These are phyloP conservation scores for Drosophila ficusphila DNA, from an alignment of 1,140 invertebrate species.

Conservation along the genomic window DNA sequence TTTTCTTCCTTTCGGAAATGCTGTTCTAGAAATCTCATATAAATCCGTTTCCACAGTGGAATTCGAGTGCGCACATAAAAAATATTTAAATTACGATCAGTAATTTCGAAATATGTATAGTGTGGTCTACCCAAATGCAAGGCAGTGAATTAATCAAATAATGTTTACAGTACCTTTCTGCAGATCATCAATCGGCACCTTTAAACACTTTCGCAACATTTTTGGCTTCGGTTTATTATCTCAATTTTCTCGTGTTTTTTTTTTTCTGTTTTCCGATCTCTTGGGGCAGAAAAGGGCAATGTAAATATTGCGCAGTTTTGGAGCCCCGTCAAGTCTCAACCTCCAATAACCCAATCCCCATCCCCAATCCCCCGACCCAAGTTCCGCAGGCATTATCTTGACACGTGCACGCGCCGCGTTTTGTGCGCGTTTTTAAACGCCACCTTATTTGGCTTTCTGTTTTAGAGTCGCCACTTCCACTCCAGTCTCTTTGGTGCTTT, in stretches of 20 bases:
- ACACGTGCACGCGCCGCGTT: constrained; percentile 64
- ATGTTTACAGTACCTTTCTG: constrained; percentile 3
- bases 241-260: neutral
- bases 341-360: neutral
- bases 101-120: too few relatives aligned
- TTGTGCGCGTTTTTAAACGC: constrained; percentile 56
- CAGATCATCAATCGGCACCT: neutral
- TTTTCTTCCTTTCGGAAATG: too few relatives aligned
- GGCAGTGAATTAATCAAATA: neutral
- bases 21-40: too few relatives aligned
- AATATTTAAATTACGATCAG: too few relatives aligned
- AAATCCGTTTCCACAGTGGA: too few relatives aligned
- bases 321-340: constrained; percentile 10
- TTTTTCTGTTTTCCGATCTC: neutral
- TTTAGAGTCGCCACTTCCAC: constrained; percentile 7
- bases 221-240: constrained; percentile 1
- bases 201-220: neutral
- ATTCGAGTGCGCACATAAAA: too few relatives aligned
- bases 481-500: constrained; percentile 1
- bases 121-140: neutral
- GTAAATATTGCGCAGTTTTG: constrained; percentile 20
- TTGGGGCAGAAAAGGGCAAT: constrained; percentile 10
- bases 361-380: neutral
- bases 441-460: constrained; percentile 59
- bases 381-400: constrained; percentile 11